Percentiles rank a stretch among this genome's conserved stretches.
phyloP scores from a whole-genome alignment of 2,888 invertebrate genomes.

The Micropterix aruncella region DNA sequence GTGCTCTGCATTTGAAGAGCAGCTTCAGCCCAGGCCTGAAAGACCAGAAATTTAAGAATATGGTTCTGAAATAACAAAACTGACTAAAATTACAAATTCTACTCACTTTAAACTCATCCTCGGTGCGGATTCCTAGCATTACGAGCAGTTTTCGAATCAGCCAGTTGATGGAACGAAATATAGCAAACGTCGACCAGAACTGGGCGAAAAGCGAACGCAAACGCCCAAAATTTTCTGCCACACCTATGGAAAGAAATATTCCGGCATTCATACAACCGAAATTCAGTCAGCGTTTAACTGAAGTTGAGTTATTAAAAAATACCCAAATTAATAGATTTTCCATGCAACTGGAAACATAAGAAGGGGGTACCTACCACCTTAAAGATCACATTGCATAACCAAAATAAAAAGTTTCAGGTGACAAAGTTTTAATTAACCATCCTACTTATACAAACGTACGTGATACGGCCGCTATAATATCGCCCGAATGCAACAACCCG shows the following conservation, averaged over 20 bases:
- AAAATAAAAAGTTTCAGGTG: no score
- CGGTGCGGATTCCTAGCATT: slow-evolving; percentile 43
- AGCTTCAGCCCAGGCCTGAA: slow-evolving; percentile 36
- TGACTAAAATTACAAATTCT: not conserved
- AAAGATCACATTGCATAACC: no score
- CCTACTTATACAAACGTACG: no score
- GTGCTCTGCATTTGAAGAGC: slow-evolving; percentile 27
- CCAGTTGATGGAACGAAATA: slow-evolving; percentile 70
- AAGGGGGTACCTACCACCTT: no score
- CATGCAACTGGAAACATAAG: not conserved
- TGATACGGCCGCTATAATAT: no score
- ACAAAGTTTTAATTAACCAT: no score
- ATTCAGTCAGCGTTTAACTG: no score
- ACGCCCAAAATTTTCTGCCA: slow-evolving; percentile 88
- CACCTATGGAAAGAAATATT: slow-evolving; percentile 38
- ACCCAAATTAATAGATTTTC: not conserved
- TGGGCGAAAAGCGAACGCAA: slow-evolving; percentile 72
- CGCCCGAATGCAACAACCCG: no score
- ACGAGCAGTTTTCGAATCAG: slow-evolving; percentile 61
- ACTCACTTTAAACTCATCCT: slow-evolving; percentile 35
- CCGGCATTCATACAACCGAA: not conserved
- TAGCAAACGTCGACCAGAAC: slow-evolving; percentile 75
- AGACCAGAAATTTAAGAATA: slow-evolving; percentile 1
- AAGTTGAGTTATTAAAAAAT: no score
- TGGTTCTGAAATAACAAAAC: not conserved